These are phyloP conservation scores for Oenanthe melanoleuca DNA, from an alignment of 2,113 vertebrate species.

Conservation along the genomic window DNA sequence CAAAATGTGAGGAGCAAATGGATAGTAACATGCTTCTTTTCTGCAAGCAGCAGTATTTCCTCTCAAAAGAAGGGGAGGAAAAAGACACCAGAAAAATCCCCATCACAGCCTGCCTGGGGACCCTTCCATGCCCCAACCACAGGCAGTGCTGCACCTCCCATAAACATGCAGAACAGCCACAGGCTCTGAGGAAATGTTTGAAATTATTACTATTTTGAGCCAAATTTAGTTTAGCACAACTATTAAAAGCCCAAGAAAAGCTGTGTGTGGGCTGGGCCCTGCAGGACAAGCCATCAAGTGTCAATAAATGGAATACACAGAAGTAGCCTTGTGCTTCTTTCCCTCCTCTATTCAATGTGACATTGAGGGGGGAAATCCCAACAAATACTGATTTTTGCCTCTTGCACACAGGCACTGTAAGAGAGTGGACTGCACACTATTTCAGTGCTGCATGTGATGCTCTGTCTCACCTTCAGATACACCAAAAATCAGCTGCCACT, in stretches of 20 bases:
- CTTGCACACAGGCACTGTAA: background rate
- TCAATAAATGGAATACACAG: background rate
- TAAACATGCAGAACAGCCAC: background rate
- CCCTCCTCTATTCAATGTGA: background rate
- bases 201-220: background rate
- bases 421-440: background rate
- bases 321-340: background rate
- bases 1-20: background rate
- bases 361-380: rapidly evolving
- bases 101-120: background rate
- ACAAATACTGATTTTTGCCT: background rate
- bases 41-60: background rate
- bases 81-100: background rate
- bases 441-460: background rate
- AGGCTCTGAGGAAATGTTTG: background rate
- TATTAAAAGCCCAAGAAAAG: slow-evolving; percentile 8
- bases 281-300: background rate
- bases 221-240: background rate
- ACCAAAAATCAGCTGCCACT: background rate
- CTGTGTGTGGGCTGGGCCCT: background rate
- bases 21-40: background rate
- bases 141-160: background rate
- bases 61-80: background rate
- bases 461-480: background rate
- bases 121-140: rapidly evolving